Percentiles rank a stretch among this genome's conserved stretches.
phyloP scores from a whole-genome alignment of 2,797 vertebrate genomes.

The Chromobotia macracanthus region DNA sequence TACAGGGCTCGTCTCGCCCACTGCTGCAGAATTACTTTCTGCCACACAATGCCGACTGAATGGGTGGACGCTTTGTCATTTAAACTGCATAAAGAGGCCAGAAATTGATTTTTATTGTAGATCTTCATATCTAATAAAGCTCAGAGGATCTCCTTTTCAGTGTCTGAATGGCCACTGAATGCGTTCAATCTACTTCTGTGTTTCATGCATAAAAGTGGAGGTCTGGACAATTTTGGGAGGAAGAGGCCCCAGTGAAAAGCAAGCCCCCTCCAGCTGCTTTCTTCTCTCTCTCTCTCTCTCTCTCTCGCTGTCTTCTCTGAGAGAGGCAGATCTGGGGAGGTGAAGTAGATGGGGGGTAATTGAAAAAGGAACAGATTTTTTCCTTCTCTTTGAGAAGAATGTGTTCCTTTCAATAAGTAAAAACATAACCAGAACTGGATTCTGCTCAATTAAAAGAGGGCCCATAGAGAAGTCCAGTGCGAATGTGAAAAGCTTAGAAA shows the following conservation, averaged over 20 bases:
- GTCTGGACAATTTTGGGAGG: constrained; percentile 73
- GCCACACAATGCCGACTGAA: constrained; percentile 95
- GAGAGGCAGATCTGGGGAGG: constrained; percentile 86
- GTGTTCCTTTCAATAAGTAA: constrained; percentile 72
- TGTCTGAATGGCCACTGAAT: constrained; percentile 98
- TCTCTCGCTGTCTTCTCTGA: too few relatives aligned
- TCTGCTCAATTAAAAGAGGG: constrained; percentile 54
- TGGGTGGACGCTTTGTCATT: constrained; percentile 99
- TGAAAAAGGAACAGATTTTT: constrained; percentile 81
- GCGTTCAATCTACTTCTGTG: constrained; percentile 99
- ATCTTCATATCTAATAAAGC: constrained; percentile 99
- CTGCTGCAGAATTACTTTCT: constrained; percentile 97
- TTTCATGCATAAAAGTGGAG: constrained; percentile 99
- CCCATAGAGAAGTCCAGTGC: constrained; percentile 28
- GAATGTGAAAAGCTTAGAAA: constrained; percentile 55
- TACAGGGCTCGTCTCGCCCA: constrained; percentile 89
- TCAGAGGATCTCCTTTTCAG: constrained; percentile 99
- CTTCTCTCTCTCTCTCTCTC: constrained; percentile 60
- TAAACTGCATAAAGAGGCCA: constrained; percentile 99
- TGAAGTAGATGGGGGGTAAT: constrained; percentile 80
- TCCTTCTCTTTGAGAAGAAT: constrained; percentile 67
- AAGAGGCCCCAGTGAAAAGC: constrained; percentile 73
- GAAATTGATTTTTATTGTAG: constrained; percentile 99
- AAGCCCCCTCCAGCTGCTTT: constrained; percentile 43
- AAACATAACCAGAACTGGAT: constrained; percentile 70